Evolutionary conservation across 2,888 invertebrate genomes (phyloP).

Genomic region (Xestia rhomboidea): DNA sequence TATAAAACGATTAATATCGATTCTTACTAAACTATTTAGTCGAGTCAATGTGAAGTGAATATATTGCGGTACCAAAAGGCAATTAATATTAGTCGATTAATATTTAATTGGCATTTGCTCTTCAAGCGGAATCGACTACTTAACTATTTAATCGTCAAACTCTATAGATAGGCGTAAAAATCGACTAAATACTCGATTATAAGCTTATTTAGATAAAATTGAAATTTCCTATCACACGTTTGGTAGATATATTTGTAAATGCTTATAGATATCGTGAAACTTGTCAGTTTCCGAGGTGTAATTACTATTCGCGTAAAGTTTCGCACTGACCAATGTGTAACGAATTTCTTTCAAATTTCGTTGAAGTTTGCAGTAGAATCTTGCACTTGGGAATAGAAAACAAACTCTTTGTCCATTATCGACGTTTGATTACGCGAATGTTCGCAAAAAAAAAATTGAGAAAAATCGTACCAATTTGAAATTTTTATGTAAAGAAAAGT

Average conservation of each 20-base stretch:
- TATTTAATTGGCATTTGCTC: slow-evolving; percentile 40
- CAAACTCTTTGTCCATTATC: slow-evolving; percentile 39
- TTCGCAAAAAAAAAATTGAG: slow-evolving; percentile 42
- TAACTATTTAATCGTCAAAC: slow-evolving; percentile 14
- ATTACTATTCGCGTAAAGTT: slow-evolving; percentile 47
- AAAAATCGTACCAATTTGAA: slow-evolving; percentile 40
- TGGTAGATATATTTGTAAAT: slow-evolving; percentile 45
- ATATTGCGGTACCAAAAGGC: slow-evolving; percentile 30
- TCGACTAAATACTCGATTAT: slow-evolving; percentile 17
- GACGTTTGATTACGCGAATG: slow-evolving; percentile 50
- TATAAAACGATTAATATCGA: slow-evolving; percentile 25
- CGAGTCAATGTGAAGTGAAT: slow-evolving; percentile 48
- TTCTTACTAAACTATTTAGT: slow-evolving; percentile 46
- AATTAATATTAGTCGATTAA: slow-evolving; percentile 25
- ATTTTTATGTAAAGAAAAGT: slow-evolving; percentile 6
- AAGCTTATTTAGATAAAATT: slow-evolving; percentile 32
- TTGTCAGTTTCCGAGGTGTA: slow-evolving; percentile 31
- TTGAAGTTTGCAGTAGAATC: slow-evolving; percentile 47
- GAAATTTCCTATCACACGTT: slow-evolving; percentile 21
- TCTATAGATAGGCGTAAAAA: slow-evolving; percentile 15
- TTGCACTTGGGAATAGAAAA: slow-evolving; percentile 42
- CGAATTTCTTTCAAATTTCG: slow-evolving; percentile 43
- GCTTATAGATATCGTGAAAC: slow-evolving; percentile 28
- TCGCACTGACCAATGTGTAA: slow-evolving; percentile 58
- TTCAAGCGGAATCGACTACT: slow-evolving; percentile 21